Conservation (phyloP, 2,113 vertebrate genomes). For the Trogon melanurus region DNA sequence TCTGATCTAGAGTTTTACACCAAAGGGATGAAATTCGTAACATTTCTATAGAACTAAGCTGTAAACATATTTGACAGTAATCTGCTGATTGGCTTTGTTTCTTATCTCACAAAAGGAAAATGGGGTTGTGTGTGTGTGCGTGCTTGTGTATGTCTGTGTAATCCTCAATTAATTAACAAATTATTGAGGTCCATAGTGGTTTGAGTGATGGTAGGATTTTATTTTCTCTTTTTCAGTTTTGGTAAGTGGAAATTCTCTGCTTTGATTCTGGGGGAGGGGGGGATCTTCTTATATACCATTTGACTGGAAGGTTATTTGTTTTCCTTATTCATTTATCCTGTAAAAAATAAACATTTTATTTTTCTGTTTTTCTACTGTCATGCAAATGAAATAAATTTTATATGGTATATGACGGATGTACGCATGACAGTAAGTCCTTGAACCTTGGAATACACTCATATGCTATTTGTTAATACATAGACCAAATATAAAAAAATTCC, state of each 20-base stretch:
- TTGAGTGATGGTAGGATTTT: constrained; percentile 34
- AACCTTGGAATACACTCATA: not conserved
- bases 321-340: constrained; percentile 5
- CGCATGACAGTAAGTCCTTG: not conserved
- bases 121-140: not conserved
- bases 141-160: not conserved
- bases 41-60: constrained; percentile 38
- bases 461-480: constrained; percentile 5
- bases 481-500: not conserved
- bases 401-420: not conserved
- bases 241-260: not conserved
- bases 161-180: constrained; percentile 73
- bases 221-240: constrained; percentile 18
- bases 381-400: not conserved
- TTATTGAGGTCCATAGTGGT: constrained; percentile 34
- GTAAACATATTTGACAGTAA: constrained; percentile 57
- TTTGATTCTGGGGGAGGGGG: not conserved
- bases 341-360: not conserved
- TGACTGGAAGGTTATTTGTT: constrained; percentile 20
- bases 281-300: not conserved
- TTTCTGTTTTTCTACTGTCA: not conserved
- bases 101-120: constrained; percentile 46
- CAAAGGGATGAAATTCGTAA: constrained; percentile 42
- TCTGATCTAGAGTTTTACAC: constrained; percentile 56
- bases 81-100: constrained; percentile 65